Base-by-base conservation (phyloP, 2,797 vertebrate genomes). In the Eulemur rubriventer region DNA sequence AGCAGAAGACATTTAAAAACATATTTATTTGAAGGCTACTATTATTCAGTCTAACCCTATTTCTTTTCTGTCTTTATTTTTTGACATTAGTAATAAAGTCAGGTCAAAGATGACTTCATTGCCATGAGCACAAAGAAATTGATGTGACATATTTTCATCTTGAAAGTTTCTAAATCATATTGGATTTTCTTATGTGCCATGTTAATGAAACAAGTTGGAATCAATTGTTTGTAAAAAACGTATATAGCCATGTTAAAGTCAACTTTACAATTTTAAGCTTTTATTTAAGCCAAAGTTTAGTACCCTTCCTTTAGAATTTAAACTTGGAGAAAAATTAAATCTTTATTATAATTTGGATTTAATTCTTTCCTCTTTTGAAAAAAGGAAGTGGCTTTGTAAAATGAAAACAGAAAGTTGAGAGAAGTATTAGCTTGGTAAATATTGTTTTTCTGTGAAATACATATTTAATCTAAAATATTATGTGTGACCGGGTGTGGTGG, bases 291-390 rank as follows among this genome's bases (percentile, higher is more conserved):
- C 35, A 9, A 63, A 67, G 33, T 35, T 43, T 7, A 90, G 30
- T 17, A 84, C 38, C 4, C 13, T 92, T 93, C 38, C 41, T 61
- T 61, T 83, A 78, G n/a, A 95, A 59, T 83, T 83, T 96, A 55
- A 86, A n/a, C 69, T 96, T 89, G 79, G 30, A 87, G 46, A 95
- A 90, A 5, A 95, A 70, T 89, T 92, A 55, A 48, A 52, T 7
- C 69, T 75, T 84, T 75, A 79, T 59, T 65, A 41, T 35, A 79
- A 70, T 52, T 61, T 91, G 22, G 8, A 87, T 72, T 88, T 87
- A 75, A 89, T 86, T 75, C 18, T 89, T 80, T 63, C 33, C 13
- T 35, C 72, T 65, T 52, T 75, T 9, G 7, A 28, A 61, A 61
- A 38, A 35, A 72, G 70, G 41, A 46, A 73, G 72, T 46, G 72